These are phyloP conservation scores for Plecotus auritus DNA, from an alignment of 2,113 vertebrate species.

Conservation along the genomic window DNA sequence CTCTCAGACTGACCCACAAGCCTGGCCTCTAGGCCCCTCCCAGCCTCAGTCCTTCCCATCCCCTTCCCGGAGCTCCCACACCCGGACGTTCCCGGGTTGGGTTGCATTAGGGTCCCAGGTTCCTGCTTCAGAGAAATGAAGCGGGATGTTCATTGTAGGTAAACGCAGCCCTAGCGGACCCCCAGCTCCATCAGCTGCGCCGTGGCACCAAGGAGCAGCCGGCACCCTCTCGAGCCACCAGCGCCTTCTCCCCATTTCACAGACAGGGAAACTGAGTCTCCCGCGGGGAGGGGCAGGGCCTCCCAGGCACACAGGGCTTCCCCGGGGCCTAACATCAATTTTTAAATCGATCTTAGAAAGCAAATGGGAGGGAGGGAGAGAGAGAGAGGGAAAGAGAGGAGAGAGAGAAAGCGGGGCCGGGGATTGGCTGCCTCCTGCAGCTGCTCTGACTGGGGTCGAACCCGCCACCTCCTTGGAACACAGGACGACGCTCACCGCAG, in stretches of 20 bases:
- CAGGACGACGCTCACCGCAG: neutral
- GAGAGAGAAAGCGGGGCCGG: too few relatives aligned
- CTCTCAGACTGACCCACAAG: neutral
- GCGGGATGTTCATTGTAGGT: neutral
- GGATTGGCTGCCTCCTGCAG: too few relatives aligned
- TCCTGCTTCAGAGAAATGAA: neutral
- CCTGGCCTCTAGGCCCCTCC: neutral
- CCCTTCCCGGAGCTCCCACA: neutral
- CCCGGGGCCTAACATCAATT: neutral
- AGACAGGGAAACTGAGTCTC: neutral
- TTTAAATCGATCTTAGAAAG: too few relatives aligned
- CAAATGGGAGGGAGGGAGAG: too few relatives aligned
- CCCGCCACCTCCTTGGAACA: too few relatives aligned
- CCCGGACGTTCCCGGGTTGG: neutral
- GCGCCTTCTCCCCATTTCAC: neutral
- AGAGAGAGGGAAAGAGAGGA: too few relatives aligned
- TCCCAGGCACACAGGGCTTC: neutral
- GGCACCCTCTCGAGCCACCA: neutral
- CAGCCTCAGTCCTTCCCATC: neutral
- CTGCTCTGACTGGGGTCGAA: too few relatives aligned
- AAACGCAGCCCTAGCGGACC: neutral
- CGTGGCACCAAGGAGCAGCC: accelerated
- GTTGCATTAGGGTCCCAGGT: neutral
- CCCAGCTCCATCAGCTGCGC: neutral
- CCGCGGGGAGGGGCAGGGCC: neutral